Evolutionary conservation across 2,113 vertebrate genomes (phyloP).

Genomic region (Festucalex cinctus): DNA sequence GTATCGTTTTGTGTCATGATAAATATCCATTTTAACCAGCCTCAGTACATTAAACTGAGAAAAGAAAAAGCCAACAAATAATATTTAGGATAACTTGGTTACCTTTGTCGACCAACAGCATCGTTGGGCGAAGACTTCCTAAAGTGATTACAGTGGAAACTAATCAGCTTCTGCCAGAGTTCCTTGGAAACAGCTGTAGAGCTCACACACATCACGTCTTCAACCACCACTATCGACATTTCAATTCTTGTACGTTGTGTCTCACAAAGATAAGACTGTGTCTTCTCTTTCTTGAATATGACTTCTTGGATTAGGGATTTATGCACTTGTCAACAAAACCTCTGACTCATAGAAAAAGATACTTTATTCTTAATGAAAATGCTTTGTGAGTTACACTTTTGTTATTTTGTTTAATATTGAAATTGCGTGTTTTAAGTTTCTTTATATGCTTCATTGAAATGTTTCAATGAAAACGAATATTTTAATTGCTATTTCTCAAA

Average conservation of each 20-base stretch:
- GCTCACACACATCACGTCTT: not conserved
- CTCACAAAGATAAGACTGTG: conserved; percentile 9
- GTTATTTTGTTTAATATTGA: not conserved
- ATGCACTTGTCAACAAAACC: conserved; percentile 13
- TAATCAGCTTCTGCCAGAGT: conserved; percentile 4
- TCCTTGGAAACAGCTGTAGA: conserved; percentile 9
- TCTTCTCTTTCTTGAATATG: not conserved
- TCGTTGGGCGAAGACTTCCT: not conserved
- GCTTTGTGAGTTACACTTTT: not conserved
- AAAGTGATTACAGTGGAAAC: not conserved
- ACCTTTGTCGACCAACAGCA: not conserved
- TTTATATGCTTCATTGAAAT: not conserved
- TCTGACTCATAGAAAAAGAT: conserved; percentile 12
- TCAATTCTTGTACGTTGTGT: not conserved
- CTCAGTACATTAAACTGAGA: not conserved
- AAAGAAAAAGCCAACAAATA: not conserved
- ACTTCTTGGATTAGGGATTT: not conserved
- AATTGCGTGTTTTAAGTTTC: not conserved
- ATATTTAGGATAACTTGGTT: conserved; percentile 8
- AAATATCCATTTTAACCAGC: not conserved
- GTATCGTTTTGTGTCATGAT: not conserved
- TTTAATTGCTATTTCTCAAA: not conserved
- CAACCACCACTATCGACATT: not conserved
- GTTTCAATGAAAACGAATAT: not conserved
- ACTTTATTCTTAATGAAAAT: not conserved